Evolutionary conservation across 2,797 vertebrate genomes (phyloP), one percentile per base, ranked within the genome.

Genomic region (Rhabdomys pumilio): DNA sequence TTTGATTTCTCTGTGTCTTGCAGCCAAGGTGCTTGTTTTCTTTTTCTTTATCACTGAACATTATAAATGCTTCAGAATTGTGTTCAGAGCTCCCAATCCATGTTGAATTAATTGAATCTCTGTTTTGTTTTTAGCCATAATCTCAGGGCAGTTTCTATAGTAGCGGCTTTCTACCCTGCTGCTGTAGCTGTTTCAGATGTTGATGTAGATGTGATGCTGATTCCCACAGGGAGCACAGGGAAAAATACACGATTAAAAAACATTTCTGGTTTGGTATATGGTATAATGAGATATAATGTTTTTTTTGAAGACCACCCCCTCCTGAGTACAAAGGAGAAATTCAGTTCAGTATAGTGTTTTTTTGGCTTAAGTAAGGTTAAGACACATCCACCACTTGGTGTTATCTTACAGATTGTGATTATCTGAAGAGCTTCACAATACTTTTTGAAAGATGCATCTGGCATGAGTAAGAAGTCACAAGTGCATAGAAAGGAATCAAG

Each of bases 101-200:
- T 59, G 61, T 31, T 75, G 34, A 80, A 81, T 34, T 86, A 94
- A 90, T 29, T 47, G 61, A 96, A 38, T 63, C 24, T 91, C 47
- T 8, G 6, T 17, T 97, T 93, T 82, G 24, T 93, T 93, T 96
- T 73, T 75, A 85, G 55, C 93, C 81, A 79, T 38, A 93, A 34
- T 50, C 81, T 85, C n/a, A 89, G 4, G 84, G 59, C 10, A 86
- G 92, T 94, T 93, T 97, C 24, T 91, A 94, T 59, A 95, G 83
- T 47, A 96, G 87, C 90, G 63, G 41, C 44, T 82, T 82, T 91
- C 12, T 55, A 86, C 86, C 24, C 24, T n/a, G 14, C 41, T 95
- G 67, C 73, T 61, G 79, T n/a, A 93, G 31, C 77, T 80, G 9
- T 92, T 86, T 95, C 50, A 77, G 80, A 55, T 82, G 67, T 82